Percentiles rank a stretch among this genome's conserved stretches.
Conservation (phyloP, 2,113 vertebrate genomes). For the Strix aluco region DNA sequence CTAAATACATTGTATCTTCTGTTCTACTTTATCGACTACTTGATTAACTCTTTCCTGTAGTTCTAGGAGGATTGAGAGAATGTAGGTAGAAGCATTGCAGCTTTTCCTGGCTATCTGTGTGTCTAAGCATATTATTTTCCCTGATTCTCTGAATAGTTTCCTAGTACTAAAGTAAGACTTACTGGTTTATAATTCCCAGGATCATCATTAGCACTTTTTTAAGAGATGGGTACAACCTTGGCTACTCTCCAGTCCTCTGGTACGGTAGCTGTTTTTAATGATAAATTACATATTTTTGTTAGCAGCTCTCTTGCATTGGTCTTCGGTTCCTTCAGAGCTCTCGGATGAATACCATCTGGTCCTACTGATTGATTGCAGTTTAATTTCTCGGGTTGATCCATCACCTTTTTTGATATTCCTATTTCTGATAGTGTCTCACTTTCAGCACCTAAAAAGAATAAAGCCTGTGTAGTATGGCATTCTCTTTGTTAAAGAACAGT, state of each 20-base stretch:
- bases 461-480: not conserved
- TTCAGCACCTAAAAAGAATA: slow-evolving; percentile 33
- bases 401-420: slow-evolving; percentile 55
- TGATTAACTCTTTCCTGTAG: not conserved
- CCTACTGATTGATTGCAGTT: slow-evolving; percentile 55
- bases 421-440: slow-evolving; percentile 19
- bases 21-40: not conserved
- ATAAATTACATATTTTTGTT: slow-evolving; percentile 64
- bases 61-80: slow-evolving; percentile 5
- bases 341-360: slow-evolving; percentile 59
- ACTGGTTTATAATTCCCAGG: slow-evolving; percentile 47
- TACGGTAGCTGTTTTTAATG: slow-evolving; percentile 39
- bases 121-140: not conserved
- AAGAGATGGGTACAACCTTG: slow-evolving; percentile 51
- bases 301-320: slow-evolving; percentile 54
- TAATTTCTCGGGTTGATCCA: slow-evolving; percentile 59
- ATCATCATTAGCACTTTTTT: slow-evolving; percentile 57
- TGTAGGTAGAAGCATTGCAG: not conserved
- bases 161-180: not conserved
- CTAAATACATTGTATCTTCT: not conserved
- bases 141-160: slow-evolving; percentile 16
- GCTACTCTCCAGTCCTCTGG: slow-evolving; percentile 38
- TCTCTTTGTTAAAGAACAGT: not conserved
- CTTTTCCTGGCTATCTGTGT: not conserved
- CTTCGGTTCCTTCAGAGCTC: slow-evolving; percentile 54